A percentile compares a stretch with the other conserved stretches of the same genome.
phyloP scores from a whole-genome alignment of 92 coral and sea anemone species.

The Heteractis magnifica region DNA sequence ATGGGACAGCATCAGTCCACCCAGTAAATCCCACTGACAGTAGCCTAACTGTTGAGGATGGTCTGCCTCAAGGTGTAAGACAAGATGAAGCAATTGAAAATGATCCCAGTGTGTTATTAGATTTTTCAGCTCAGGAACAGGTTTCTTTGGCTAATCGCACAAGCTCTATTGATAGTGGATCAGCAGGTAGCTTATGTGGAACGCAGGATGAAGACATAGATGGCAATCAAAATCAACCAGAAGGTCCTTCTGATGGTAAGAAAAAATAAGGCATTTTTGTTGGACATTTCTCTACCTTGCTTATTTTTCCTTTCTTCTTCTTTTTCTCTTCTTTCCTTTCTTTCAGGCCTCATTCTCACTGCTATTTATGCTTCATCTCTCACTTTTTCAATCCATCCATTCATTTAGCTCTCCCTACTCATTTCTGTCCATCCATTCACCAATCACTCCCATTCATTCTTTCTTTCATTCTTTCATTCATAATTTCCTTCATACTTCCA shows the following conservation, averaged over 20 bases:
- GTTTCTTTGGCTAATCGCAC: neutral
- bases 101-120: neutral
- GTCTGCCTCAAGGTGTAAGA: neutral
- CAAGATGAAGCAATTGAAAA: neutral
- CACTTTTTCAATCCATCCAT: neutral
- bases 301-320: neutral
- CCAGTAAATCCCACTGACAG: neutral
- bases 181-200: slow-evolving; percentile 43
- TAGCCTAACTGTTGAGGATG: neutral
- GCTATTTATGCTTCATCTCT: neutral
- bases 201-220: slow-evolving; percentile 1
- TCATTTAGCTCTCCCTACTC: neutral
- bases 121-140: neutral
- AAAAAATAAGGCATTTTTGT: neutral
- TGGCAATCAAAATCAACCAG: neutral
- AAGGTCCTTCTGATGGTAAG: neutral
- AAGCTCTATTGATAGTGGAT: slow-evolving; percentile 19
- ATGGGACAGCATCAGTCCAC: neutral
- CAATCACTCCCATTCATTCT: neutral
- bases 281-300: too few relatives aligned
- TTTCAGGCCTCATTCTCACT: neutral
- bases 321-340: neutral
- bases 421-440: neutral
- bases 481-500: too few relatives aligned
- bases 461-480: too few relatives aligned